Percentiles rank a stretch among this genome's conserved stretches.
phyloP scores from a whole-genome alignment of 1,140 invertebrate species.

The Atta cephalotes region DNA sequence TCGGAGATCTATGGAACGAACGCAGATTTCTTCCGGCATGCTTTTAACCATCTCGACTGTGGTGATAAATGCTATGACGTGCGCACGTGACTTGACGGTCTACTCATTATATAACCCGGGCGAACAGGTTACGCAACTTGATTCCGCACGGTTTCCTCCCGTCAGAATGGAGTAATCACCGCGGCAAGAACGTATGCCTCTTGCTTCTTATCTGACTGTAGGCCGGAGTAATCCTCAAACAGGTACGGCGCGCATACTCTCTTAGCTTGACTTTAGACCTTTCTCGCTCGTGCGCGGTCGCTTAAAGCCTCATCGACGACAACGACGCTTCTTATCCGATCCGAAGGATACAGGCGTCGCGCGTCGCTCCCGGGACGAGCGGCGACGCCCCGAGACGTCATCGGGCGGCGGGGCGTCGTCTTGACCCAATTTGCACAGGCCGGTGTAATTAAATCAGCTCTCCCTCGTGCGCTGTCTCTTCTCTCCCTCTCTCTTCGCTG shows the following conservation, averaged over 20 bases:
- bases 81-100: slow-evolving; percentile 61
- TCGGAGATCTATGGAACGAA: neutral
- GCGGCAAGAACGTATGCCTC: slow-evolving; percentile 16
- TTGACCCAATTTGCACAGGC: slow-evolving; percentile 79
- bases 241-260: neutral
- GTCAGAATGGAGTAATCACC: slow-evolving; percentile 59
- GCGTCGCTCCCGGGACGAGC: slow-evolving; percentile 12
- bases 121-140: slow-evolving; percentile 61
- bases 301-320: neutral
- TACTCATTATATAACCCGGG: slow-evolving; percentile 65
- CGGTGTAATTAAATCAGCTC: slow-evolving; percentile 76
- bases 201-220: neutral
- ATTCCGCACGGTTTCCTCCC: slow-evolving; percentile 64
- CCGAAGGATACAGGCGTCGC: slow-evolving; percentile 22
- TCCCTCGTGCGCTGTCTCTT: slow-evolving; percentile 1
- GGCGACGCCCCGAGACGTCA: slow-evolving; percentile 28
- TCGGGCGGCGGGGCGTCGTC: slow-evolving; percentile 55
- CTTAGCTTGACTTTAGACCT: neutral
- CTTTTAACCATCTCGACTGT: slow-evolving; percentile 43
- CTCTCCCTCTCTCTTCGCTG: slow-evolving; percentile 9
- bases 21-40: neutral
- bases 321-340: slow-evolving; percentile 35
- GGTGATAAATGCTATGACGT: neutral
- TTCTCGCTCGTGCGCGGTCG: neutral
- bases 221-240: slow-evolving; percentile 44